Conservation (phyloP, 2,888 invertebrate species). For the Selenia dentaria region DNA sequence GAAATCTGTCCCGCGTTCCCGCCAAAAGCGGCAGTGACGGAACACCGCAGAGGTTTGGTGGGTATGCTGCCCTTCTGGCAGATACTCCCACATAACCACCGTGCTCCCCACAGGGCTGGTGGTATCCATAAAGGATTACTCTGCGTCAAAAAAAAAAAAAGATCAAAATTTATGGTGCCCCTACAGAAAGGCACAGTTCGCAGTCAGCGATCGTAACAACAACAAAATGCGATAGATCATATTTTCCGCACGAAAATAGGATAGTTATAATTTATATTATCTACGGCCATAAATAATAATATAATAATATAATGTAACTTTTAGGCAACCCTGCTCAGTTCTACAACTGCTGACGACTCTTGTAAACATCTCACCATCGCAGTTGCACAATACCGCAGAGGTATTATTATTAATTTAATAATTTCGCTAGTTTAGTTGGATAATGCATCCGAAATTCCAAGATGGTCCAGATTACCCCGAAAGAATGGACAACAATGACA, state of each 20-base stretch:
- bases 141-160: too few relatives aligned
- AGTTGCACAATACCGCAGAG: neutral
- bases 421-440: constrained; percentile 36
- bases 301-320: constrained; percentile 29
- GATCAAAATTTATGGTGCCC: constrained; percentile 23
- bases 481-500: constrained; percentile 62
- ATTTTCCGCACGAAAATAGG: constrained; percentile 8
- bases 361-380: neutral
- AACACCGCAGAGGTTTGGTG: too few relatives aligned
- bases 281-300: constrained; percentile 12
- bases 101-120: too few relatives aligned
- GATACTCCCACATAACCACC: too few relatives aligned
- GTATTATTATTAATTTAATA: too few relatives aligned
- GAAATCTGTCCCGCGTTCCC: too few relatives aligned
- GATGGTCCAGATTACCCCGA: constrained; percentile 53
- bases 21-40: too few relatives aligned
- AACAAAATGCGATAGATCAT: constrained; percentile 4
- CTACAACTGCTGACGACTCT: neutral
- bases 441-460: constrained; percentile 50
- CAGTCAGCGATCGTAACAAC: constrained; percentile 3
- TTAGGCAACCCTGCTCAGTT: constrained; percentile 2
- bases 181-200: constrained; percentile 11
- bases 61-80: too few relatives aligned
- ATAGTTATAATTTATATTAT: constrained; percentile 3
- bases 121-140: too few relatives aligned